These are phyloP conservation scores for Orthosia cruda DNA, from an alignment of 2,888 invertebrate genomes.

Conservation along the genomic window DNA sequence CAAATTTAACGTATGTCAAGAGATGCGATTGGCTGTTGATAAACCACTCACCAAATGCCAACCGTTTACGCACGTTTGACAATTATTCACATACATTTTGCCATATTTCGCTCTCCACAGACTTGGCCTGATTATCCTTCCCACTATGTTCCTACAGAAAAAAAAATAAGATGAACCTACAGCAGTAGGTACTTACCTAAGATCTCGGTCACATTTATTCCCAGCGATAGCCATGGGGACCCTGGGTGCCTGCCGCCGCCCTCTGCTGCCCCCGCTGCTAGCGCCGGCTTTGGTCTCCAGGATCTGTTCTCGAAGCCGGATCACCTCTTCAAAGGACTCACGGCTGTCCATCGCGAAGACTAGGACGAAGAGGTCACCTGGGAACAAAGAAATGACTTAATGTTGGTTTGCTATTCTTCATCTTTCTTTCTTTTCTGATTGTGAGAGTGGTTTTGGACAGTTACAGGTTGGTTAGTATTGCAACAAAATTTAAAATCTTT, in stretches of 20 bases:
- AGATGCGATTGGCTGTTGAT: no score
- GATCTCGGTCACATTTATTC: constrained; percentile 96
- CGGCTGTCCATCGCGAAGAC: constrained; percentile 97
- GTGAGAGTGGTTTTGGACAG: neutral
- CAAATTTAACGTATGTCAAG: no score
- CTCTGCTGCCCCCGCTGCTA: constrained; percentile 92
- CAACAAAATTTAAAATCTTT: no score
- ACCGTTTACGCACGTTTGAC: no score
- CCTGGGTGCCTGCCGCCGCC: constrained; percentile 93
- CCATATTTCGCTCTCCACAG: no score
- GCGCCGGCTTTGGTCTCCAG: constrained; percentile 96
- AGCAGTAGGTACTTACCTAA: constrained; percentile 91
- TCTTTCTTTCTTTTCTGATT: neutral
- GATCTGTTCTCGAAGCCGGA: constrained; percentile 95
- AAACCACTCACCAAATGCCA: no score
- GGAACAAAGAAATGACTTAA: constrained; percentile 40
- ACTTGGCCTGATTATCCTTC: no score
- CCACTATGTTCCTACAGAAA: no score
- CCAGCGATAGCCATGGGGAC: constrained; percentile 97
- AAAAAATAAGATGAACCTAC: no score
- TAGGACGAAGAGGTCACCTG: constrained; percentile 95
- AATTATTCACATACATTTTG: no score
- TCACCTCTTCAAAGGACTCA: constrained; percentile 96
- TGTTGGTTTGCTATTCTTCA: no score
- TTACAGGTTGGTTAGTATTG: neutral